These are phyloP conservation scores for Anguilla megastoma DNA, from an alignment of 2,797 vertebrate genomes.

Conservation along the genomic window DNA sequence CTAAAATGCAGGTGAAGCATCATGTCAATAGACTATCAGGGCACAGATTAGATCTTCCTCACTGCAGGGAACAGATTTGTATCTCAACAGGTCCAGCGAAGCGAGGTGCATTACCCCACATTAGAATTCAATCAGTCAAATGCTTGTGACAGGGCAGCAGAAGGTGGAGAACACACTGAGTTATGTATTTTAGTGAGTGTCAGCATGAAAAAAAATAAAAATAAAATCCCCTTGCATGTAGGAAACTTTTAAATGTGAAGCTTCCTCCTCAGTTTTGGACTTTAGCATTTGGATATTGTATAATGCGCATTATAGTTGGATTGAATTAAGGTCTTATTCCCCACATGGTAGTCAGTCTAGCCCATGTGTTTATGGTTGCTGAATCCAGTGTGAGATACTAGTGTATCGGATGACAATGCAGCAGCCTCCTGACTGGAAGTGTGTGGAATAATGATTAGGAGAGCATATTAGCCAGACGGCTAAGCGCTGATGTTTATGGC, in stretches of 20 bases:
- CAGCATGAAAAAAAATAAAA: not conserved
- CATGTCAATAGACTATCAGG: not conserved
- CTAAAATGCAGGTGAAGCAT: slow-evolving; percentile 1
- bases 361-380: not conserved
- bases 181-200: not conserved
- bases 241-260: not conserved
- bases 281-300: not conserved
- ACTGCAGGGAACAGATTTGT: slow-evolving; percentile 23
- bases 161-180: slow-evolving; percentile 40
- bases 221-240: not conserved
- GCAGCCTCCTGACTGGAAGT: slow-evolving; percentile 27
- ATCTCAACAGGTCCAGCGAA: slow-evolving; percentile 3
- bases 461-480: slow-evolving; percentile 35
- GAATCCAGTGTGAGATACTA: slow-evolving; percentile 1
- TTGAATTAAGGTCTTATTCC: not conserved
- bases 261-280: not conserved
- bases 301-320: not conserved
- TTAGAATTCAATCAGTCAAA: slow-evolving; percentile 35
- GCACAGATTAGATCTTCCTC: slow-evolving; percentile 4
- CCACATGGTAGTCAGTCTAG: not conserved
- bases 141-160: slow-evolving; percentile 42
- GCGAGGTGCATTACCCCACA: slow-evolving; percentile 23
- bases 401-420: slow-evolving; percentile 42
- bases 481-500: slow-evolving; percentile 42
- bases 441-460: slow-evolving; percentile 44